Evolutionary conservation across 2,888 invertebrate species (phyloP).

Genomic region (Helicoverpa assulta): DNA sequence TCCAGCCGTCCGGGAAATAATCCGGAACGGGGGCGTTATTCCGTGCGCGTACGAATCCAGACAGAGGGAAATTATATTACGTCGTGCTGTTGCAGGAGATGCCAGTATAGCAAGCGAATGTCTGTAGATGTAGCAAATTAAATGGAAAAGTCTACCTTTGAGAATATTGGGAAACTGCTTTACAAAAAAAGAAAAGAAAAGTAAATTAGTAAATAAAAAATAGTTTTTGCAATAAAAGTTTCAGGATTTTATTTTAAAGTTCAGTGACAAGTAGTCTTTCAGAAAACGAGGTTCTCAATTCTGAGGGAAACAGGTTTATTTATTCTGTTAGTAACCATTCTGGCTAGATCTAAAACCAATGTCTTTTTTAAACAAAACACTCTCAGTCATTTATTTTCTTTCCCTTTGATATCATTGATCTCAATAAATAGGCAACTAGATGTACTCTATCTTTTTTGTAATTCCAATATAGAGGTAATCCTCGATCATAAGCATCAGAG

Average conservation of each 20-base stretch:
- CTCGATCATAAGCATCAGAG: not conserved
- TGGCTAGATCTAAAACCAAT: not conserved
- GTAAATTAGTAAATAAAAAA: too few species aligned
- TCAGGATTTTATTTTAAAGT: not conserved
- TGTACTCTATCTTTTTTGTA: not conserved
- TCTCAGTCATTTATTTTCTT: not conserved
- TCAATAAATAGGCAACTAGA: too few species aligned
- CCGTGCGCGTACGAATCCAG: constrained; percentile 23
- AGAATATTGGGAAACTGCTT: not conserved
- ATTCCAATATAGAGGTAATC: not conserved
- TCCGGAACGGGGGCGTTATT: constrained; percentile 28
- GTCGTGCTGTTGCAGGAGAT: constrained; percentile 17
- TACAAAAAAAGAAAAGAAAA: too few species aligned
- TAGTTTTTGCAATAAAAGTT: not conserved
- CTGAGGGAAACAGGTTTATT: too few species aligned
- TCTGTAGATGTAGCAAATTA: constrained; percentile 18
- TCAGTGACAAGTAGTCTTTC: not conserved
- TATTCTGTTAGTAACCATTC: too few species aligned
- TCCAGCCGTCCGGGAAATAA: constrained; percentile 26
- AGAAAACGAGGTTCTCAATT: too few species aligned
- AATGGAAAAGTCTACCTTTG: constrained; percentile 21
- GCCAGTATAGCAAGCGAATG: not conserved
- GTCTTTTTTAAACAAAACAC: not conserved
- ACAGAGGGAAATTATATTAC: constrained; percentile 49
- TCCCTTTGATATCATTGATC: too few species aligned